Conservation (phyloP, 2,797 vertebrate genomes). For the Macropodus opercularis region DNA sequence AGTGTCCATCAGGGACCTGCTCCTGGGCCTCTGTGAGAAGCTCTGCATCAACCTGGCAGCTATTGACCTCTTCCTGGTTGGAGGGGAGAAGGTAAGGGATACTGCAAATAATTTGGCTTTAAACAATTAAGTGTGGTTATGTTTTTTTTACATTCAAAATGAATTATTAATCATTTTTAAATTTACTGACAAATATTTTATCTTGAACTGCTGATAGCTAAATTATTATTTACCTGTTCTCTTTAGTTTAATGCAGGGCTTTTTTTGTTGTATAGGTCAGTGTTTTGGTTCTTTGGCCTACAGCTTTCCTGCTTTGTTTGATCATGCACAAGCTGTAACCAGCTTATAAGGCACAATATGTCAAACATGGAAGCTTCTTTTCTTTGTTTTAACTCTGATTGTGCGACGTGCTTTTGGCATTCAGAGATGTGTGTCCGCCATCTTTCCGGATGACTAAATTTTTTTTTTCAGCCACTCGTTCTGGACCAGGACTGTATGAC, state of each 20-base stretch:
- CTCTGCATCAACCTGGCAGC: conserved; percentile 94
- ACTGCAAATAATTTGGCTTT: neutral
- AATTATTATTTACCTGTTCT: neutral
- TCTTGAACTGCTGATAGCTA: neutral
- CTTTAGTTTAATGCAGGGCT: neutral
- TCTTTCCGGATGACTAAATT: neutral
- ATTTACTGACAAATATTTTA: neutral
- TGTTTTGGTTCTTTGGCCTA: neutral
- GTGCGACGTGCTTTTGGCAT: neutral
- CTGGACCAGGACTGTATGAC: conserved; percentile 97
- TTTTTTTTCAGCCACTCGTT: conserved; percentile 87
- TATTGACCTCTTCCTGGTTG: conserved; percentile 94
- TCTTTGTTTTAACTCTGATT: neutral
- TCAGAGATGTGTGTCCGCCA: neutral
- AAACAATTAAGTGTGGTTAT: neutral
- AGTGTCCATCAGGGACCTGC: conserved; percentile 91
- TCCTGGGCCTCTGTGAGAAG: conserved; percentile 93
- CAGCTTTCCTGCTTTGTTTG: neutral
- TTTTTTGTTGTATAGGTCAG: neutral
- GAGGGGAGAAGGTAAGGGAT: conserved; percentile 97
- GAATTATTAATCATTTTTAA: neutral
- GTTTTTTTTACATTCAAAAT: neutral
- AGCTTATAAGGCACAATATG: neutral
- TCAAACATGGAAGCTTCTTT: neutral
- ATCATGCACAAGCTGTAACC: neutral